Evolutionary conservation across 1,140 invertebrate species (phyloP), one percentile per base, ranked within the genome.

Genomic region (Drosophila tristis): DNA sequence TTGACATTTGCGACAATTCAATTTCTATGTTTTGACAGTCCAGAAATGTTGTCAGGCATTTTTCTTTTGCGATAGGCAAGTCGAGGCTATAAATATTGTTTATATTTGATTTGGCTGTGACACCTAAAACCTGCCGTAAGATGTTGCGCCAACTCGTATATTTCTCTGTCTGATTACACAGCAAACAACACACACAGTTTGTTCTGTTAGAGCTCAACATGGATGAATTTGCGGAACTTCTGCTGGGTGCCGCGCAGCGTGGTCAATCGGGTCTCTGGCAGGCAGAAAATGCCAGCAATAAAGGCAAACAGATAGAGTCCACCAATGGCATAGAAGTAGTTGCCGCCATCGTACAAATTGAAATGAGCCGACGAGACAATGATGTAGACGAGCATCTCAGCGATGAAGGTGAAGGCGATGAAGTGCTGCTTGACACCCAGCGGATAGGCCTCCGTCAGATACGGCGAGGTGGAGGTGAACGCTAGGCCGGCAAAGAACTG

Each of bases 181-280:
- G 23, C 20, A 51, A 45, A 13, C 11, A 4, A 4, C 9, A n/a
- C n/a, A n/a, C n/a, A n/a, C n/a, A n/a, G 0, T 39, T 11, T 13
- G 4, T 5, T 39, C 35, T 5, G 35, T 39, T 39, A 39, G 35
- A 39, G 5, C 0, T 1, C 4, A 1, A 2, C 13, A 4, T 72
- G 78, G 4, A 66, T 2, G 2, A 90, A 15, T 5, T 64, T 51
- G 5, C 45, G 57, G 39, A 91, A 91, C 45, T 75, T 80, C 0
- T 54, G 26, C 35, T 80, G 85, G 20, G 82, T 51, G 13, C 91
- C 79, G 0, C 77, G 81, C 9, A 91, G 43, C 3, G 90, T 79
- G 23, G 56, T 42, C 25, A 39, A 0, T 20, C 47, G 74, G 2
- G 90, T 91, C 66, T 91, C 90, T 13, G 90, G 90, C 25, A 91